Conservation (phyloP, 2,888 invertebrate genomes). For the Nipponacmea schrenckii region DNA sequence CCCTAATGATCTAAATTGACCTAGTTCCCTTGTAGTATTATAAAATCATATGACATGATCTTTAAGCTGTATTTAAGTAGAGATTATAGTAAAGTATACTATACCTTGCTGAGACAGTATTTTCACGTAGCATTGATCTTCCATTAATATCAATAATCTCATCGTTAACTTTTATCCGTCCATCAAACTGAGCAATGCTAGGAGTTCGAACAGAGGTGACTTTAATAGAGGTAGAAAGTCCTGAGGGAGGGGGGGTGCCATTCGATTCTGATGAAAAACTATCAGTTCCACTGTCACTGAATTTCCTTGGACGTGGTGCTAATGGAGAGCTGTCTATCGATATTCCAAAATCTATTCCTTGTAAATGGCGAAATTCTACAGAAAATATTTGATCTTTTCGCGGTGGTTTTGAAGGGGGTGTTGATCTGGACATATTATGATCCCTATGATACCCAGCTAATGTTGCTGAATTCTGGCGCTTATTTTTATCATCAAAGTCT, state of each 20-base stretch:
- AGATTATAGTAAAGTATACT: slow-evolving; percentile 3
- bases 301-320: slow-evolving; percentile 10
- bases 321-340: slow-evolving; percentile 41
- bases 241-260: slow-evolving; percentile 13
- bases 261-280: slow-evolving; percentile 10
- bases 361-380: slow-evolving; percentile 39
- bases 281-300: slow-evolving; percentile 17
- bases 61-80: no score
- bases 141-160: slow-evolving; percentile 91
- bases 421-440: slow-evolving; percentile 29
- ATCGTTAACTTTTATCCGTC: slow-evolving; percentile 85
- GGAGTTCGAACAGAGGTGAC: slow-evolving; percentile 47
- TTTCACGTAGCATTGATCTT: slow-evolving; percentile 66
- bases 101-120: slow-evolving; percentile 50
- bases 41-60: no score
- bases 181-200: slow-evolving; percentile 65
- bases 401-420: slow-evolving; percentile 57
- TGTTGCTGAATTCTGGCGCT: slow-evolving; percentile 29
- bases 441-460: slow-evolving; percentile 32
- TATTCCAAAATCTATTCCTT: slow-evolving; percentile 45
- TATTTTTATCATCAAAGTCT: slow-evolving; percentile 21
- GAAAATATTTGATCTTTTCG: slow-evolving; percentile 54
- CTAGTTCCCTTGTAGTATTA: no score
- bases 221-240: slow-evolving; percentile 30
- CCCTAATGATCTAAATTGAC: no score